Base-by-base conservation (phyloP, 2,888 invertebrate species). In the Troides aeacus region DNA sequence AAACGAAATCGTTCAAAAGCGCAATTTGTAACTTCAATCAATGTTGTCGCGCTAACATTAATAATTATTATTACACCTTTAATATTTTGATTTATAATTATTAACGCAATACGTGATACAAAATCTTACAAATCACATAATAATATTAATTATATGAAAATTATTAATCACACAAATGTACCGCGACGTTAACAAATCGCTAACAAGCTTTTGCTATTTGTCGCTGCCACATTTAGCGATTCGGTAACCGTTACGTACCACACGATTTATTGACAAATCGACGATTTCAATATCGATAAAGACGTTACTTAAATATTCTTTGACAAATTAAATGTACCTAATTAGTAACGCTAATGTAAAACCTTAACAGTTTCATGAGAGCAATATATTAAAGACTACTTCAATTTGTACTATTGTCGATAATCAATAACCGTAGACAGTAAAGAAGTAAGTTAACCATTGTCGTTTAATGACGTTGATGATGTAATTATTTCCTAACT, bases 201-300 rank as follows among this genome's bases (percentile, higher is more conserved):
- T 74, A 80, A 85, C 86, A 86, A 70, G 84, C 72, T 82, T 86
- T 85, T 77, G 82, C 84, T 83, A 84, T 86, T 84, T 78, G 77
- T 77, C 72, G 73, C 72, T 73, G 76, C 73, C 76, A 75, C 74
- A 74, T 77, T 76, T 74, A 71, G 69, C 67, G 72, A 69, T 73
- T 73, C 71, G 74, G 69, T 62, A 72, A 73, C 64, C 56, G 62
- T 61, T 64, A 66, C 53, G 53, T 56, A 66, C 66, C 24, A 70
- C 46, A 50, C 30, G 50, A 50, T 24, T 50, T 63, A 69, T 67
- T 72, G 74, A 77, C 72, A 71, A 74, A 76, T 74, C 72, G 64
- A 8, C 56, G 23, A 72, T 68, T 70, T 71, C 63, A 72, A 72
- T 70, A 62, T 65, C 67, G 69, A 74, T 74, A 70, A 67, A 72